Base-by-base conservation (phyloP, 1,140 invertebrate species). In the Calephelis nemesis region DNA sequence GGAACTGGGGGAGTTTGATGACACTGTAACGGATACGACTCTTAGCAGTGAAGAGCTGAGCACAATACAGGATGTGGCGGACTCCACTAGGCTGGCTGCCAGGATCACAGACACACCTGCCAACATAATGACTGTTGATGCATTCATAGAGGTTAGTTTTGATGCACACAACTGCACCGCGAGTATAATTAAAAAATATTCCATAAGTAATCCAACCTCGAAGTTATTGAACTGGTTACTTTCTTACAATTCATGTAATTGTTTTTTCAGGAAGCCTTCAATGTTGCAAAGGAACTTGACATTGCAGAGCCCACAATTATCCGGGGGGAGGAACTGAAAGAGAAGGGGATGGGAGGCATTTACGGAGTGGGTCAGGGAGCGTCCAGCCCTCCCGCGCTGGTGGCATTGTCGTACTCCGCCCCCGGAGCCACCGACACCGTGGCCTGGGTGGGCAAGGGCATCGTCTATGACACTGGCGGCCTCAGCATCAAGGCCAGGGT, bases 401-500 rank as follows among this genome's bases (percentile, higher is more conserved):
- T 95, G 7, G 93, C 96, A 7, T 91, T 98, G 12, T 96, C 95
- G 65, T 94, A 97, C 84, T 93, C 92, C 15, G 93, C 94, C 2
- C 86, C 92, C 13, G 78, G 65, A 0, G 96, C 96, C 10, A 94
- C 93, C 12, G 93, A 96, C 76, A 96, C 93, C 5, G 94, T 98
- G 69, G 97, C 97, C 4, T 97, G 97, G 95, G 97, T 98, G 60
- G 97, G 97, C 42, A 98, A 98, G 89, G 95, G 97, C 62, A 98
- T 98, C 84, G 97, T 98, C 7, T 98, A 97, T 87, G 97, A 98
- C 82, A 98, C 97, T 77, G 97, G 97, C 79, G 97, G 97, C 19
- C 94, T 98, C 50, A 97, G 96, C 84, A 97, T 98, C 78, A 98
- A 98, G 90, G 93, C 95, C 30, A 97, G 97, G 93, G 95, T 96